These are phyloP conservation scores for Alitta virens DNA, from an alignment of 2,888 invertebrate genomes.

Conservation along the genomic window DNA sequence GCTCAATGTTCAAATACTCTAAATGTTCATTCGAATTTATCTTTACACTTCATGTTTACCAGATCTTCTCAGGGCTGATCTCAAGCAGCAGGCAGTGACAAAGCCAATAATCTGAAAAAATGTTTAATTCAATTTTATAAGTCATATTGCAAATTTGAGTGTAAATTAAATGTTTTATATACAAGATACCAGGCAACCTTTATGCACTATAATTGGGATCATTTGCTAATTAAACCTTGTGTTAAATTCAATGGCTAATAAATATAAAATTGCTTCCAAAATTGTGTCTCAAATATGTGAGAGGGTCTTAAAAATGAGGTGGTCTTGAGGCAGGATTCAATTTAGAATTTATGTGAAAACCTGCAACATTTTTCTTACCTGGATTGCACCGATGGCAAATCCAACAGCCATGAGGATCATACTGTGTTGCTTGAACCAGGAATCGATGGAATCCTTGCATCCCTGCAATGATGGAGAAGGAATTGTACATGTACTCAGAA, in stretches of 20 bases:
- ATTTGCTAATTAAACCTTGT: too few species aligned
- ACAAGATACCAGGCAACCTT: not conserved
- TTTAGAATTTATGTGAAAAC: not conserved
- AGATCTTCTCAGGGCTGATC: conserved; percentile 6
- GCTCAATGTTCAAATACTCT: too few species aligned
- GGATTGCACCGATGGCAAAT: conserved; percentile 54
- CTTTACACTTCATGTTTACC: too few species aligned
- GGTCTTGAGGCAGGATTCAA: not conserved
- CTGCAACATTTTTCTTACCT: too few species aligned
- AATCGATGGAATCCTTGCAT: conserved; percentile 57
- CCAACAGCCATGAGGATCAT: conserved; percentile 58
- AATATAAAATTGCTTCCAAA: too few species aligned
- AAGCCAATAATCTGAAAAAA: conserved; percentile 12
- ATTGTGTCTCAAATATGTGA: too few species aligned
- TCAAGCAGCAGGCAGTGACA: conserved; percentile 8
- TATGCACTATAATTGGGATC: too few species aligned
- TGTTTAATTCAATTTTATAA: not conserved
- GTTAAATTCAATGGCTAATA: too few species aligned
- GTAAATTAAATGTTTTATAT: not conserved
- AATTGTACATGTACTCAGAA: too few species aligned
- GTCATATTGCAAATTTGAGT: not conserved
- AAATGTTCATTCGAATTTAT: too few species aligned
- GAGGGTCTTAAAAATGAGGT: too few species aligned
- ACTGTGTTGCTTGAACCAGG: conserved; percentile 59
- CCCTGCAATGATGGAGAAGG: conserved; percentile 50